Evolutionary conservation across 2,113 vertebrate species (phyloP).

Genomic region (Clarias gariepinus): DNA sequence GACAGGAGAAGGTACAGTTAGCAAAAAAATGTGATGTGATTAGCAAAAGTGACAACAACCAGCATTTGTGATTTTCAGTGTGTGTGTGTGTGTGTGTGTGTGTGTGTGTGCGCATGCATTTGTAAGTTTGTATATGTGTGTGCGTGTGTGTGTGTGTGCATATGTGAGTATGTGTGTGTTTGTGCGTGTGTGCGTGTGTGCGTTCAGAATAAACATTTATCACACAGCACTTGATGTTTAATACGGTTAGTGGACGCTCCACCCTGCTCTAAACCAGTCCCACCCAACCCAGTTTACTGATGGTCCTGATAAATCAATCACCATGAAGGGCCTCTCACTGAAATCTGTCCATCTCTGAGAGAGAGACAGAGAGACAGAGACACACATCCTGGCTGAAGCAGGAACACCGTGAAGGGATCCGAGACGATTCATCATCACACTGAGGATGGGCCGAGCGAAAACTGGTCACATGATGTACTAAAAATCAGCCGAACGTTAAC

Average conservation of each 20-base stretch:
- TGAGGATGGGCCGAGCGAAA: not conserved
- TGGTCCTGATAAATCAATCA: slow-evolving; percentile 31
- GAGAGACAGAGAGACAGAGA: not conserved
- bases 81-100: not conserved
- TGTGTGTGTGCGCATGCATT: not conserved
- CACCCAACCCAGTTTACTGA: slow-evolving; percentile 49
- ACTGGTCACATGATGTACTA: not conserved
- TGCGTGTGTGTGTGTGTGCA: not conserved
- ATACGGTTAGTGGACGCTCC: slow-evolving; percentile 4
- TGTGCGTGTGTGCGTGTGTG: not conserved
- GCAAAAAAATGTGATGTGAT: not conserved
- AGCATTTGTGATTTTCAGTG: not conserved
- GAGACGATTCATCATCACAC: not conserved
- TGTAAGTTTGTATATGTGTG: not conserved
- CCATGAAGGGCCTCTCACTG: not conserved
- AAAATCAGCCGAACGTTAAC: not conserved
- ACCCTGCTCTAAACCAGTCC: slow-evolving; percentile 33
- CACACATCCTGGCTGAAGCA: not conserved
- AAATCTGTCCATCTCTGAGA: slow-evolving; percentile 4
- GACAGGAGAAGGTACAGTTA: not conserved
- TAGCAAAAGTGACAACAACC: not conserved
- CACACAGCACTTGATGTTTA: not conserved
- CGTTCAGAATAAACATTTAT: not conserved
- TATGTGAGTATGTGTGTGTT: not conserved
- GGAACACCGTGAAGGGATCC: not conserved